Percentiles rank a stretch among this genome's conserved stretches.
phyloP scores from a whole-genome alignment of 2,113 vertebrate species.

The Myodes glareolus region DNA sequence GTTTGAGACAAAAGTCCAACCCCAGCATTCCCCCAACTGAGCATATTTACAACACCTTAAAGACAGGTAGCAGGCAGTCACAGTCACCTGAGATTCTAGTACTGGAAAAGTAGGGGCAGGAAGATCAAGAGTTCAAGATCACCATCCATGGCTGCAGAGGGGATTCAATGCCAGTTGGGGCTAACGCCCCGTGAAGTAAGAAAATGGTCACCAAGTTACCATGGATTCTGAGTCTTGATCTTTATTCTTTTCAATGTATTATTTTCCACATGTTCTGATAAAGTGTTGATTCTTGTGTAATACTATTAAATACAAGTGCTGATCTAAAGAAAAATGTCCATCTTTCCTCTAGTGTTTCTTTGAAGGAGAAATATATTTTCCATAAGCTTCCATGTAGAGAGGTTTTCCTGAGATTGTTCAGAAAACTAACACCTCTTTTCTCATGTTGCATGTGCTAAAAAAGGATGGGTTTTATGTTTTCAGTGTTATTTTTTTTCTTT shows the following conservation, averaged over 20 bases:
- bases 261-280: slow-evolving; percentile 54
- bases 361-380: neutral
- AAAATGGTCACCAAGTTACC: neutral
- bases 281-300: slow-evolving; percentile 70
- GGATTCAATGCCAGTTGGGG: neutral
- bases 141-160: neutral
- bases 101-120: neutral
- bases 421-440: neutral
- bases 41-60: neutral
- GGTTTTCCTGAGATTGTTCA: neutral
- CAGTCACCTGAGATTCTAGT: neutral
- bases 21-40: neutral
- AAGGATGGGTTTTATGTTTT: neutral
- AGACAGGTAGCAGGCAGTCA: too few species aligned
- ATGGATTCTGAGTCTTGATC: slow-evolving; percentile 49
- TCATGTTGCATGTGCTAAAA: neutral
- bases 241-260: slow-evolving; percentile 69
- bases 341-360: slow-evolving; percentile 70
- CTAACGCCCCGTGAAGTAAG: neutral
- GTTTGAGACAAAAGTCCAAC: neutral
- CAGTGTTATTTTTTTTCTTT: neutral
- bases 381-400: neutral
- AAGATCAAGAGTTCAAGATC: neutral
- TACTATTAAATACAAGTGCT: slow-evolving; percentile 64
- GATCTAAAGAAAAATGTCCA: slow-evolving; percentile 74